These are phyloP conservation scores for Octopus bimaculoides DNA, from an alignment of 1,140 invertebrate species.

Conservation along the genomic window DNA sequence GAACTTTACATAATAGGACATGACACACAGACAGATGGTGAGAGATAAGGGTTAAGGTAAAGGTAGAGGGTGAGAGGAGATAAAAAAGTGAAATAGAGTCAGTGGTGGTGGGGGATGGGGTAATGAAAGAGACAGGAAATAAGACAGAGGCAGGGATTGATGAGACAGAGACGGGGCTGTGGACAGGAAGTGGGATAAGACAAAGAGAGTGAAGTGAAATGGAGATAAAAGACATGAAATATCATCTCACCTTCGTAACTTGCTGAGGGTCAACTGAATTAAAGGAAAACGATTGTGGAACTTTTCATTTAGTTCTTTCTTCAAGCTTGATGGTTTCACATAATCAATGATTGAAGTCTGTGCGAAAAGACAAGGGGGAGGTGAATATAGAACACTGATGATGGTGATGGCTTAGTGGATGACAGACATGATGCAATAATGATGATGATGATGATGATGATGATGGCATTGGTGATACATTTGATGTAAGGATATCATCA, in stretches of 20 bases:
- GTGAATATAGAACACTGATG: neutral
- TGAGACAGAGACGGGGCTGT: no score
- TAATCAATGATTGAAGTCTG: constrained; percentile 88
- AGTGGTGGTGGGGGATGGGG: no score
- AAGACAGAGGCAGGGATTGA: no score
- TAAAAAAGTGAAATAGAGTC: no score
- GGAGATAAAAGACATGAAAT: neutral
- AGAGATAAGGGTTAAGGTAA: no score
- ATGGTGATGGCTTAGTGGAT: neutral
- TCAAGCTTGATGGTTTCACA: constrained; percentile 91
- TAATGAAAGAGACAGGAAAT: no score
- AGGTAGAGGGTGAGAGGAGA: no score
- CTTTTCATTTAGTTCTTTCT: constrained; percentile 97
- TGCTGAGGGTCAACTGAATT: constrained; percentile 93
- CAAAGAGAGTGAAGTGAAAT: neutral
- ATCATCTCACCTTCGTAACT: constrained; percentile 78
- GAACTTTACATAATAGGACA: no score
- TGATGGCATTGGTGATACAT: no score
- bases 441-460: no score
- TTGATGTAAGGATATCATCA: no score
- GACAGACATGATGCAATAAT: neutral
- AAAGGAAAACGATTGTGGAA: constrained; percentile 94
- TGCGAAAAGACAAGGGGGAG: constrained; percentile 23
- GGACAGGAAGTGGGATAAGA: neutral
- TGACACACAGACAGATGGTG: no score